Evolutionary conservation across 1,140 invertebrate species (phyloP).

Genomic region (Drosophila melanogaster): DNA sequence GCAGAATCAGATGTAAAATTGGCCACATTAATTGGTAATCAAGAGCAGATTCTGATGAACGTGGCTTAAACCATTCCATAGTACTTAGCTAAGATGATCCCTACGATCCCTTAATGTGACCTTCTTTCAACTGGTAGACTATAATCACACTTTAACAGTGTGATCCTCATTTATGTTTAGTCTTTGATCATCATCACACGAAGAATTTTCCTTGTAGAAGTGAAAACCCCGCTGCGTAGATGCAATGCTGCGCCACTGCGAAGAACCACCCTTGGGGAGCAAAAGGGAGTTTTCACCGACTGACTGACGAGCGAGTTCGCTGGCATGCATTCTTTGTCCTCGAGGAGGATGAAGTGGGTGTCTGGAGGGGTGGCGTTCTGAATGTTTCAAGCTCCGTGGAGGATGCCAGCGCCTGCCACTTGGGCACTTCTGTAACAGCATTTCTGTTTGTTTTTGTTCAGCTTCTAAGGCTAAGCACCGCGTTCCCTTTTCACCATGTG

Average conservation of each 20-base stretch:
- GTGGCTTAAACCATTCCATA: too few relatives aligned
- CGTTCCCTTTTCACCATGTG: conserved; percentile 17
- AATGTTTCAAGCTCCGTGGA: conserved; percentile 38
- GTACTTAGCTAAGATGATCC: too few relatives aligned
- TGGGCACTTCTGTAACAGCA: conserved; percentile 61
- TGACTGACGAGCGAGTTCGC: conserved; percentile 47
- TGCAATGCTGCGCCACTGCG: not conserved
- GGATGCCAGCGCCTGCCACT: conserved; percentile 53
- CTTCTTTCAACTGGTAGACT: too few relatives aligned
- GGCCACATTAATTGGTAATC: not conserved
- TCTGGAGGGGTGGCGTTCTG: conserved; percentile 24
- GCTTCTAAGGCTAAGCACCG: conserved; percentile 38
- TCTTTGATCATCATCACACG: too few relatives aligned
- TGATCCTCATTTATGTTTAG: too few relatives aligned
- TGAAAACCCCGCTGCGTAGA: not conserved
- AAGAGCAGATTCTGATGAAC: not conserved
- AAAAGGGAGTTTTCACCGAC: conserved; percentile 38
- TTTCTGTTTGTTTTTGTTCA: conserved; percentile 71
- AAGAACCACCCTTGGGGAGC: conserved; percentile 30
- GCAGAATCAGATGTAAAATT: too few relatives aligned
- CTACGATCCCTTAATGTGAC: too few relatives aligned
- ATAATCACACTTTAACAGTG: too few relatives aligned
- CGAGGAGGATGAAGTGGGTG: conserved; percentile 15
- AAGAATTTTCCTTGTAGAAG: too few relatives aligned
- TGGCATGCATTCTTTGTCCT: conserved; percentile 45